Base-by-base conservation (phyloP, 2,113 vertebrate species). In the Labeo rohita region DNA sequence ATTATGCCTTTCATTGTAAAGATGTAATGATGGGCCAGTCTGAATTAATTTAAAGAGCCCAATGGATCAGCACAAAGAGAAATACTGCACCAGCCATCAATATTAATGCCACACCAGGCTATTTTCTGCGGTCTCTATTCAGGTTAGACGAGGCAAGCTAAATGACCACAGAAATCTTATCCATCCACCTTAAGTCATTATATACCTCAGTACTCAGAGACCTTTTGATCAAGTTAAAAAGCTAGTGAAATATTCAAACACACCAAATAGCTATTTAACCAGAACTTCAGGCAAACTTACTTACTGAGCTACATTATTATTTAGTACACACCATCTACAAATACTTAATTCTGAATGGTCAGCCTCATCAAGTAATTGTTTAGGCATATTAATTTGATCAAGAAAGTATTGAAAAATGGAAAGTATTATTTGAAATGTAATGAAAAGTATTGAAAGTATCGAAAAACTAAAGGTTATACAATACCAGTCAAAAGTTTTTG, bases 71-170 rank as follows among this genome's bases (percentile, higher is more conserved):
- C 34, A 73, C 82, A 82, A 49, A 72, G 18, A 43, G 81, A 86
- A 74, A 88, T 59, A 75, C 45, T 68, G 75, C 87, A 88, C 84
- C 66, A 59, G 47, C 76, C 63, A 86, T 86, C 50, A 80, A 88
- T 84, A 88, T 88, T 86, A 84, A 88, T 84, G 87, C 21, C n/a
- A 86, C 49, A 49, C 54, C 11, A 83, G 65, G 47, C 11, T 49
- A 59, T 85, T 78, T 79, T 85, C 61, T 72, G 68, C 6, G 1
- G 66, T 56, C 13, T 73, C 76, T 34, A 78, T 85, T 81, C 83
- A 85, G 45, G 23, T 74, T 28, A 74, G 45, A 8, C 47, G 36
- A 59, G 28, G 15, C 10, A 78, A 78, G 73, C 13, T 77, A 73
- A 88, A 28, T 39, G n/a, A 80, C 80, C 34, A 15, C 9, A 72